Evolutionary conservation across 1,140 invertebrate species (phyloP).

Genomic region (Megalonaias nervosa): DNA sequence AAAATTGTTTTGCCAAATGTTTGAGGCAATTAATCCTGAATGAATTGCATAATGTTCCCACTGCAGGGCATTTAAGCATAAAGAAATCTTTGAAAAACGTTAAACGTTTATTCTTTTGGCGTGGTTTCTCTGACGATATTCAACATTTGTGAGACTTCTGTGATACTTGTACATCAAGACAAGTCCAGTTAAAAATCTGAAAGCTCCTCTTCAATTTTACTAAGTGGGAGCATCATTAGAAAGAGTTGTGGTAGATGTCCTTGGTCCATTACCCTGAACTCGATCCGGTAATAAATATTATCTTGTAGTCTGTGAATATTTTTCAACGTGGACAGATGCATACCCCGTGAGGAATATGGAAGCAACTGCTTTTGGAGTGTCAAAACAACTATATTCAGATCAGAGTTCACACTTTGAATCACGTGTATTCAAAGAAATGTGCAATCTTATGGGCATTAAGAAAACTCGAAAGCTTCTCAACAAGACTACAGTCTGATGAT

Average conservation of each 20-base stretch:
- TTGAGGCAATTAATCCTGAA: background rate
- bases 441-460: no score
- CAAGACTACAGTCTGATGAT: no score
- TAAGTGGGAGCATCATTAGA: slow-evolving; percentile 5
- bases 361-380: slow-evolving; percentile 62
- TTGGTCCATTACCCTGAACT: slow-evolving; percentile 18
- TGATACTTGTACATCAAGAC: background rate
- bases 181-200: background rate
- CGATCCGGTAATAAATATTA: slow-evolving; percentile 45
- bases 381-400: slow-evolving; percentile 65
- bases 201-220: background rate
- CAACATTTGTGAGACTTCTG: slow-evolving; percentile 7
- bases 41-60: background rate
- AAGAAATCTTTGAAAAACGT: background rate
- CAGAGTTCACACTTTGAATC: slow-evolving; percentile 58
- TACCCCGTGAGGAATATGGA: slow-evolving; percentile 44
- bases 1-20: background rate
- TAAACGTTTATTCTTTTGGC: slow-evolving; percentile 6
- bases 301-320: slow-evolving; percentile 54
- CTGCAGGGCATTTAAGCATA: slow-evolving; percentile 3
- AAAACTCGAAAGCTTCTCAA: no score
- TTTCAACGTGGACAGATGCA: slow-evolving; percentile 51
- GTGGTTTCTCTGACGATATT: background rate
- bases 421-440: no score
- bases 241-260: slow-evolving; percentile 31